A percentile compares a stretch with the other conserved stretches of the same genome.
phyloP scores from a whole-genome alignment of 1,140 invertebrate genomes.

The Scaptomyza montana region DNA sequence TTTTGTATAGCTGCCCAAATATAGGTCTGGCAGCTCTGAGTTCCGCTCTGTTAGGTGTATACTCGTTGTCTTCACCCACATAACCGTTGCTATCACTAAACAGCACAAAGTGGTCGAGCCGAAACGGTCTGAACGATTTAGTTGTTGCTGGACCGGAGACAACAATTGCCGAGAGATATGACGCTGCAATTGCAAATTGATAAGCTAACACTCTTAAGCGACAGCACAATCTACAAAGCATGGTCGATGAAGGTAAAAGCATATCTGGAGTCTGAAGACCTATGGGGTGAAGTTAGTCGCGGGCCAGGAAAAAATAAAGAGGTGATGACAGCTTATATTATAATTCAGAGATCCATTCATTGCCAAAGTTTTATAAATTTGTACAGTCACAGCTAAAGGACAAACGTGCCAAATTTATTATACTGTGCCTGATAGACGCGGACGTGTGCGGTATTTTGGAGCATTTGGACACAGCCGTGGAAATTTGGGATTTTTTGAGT shows the following conservation, averaged over 20 bases:
- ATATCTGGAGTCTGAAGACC: slow-evolving; percentile 77
- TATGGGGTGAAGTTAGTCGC: slow-evolving; percentile 73
- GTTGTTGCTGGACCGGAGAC: slow-evolving; percentile 39
- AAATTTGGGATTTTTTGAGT: slow-evolving; percentile 77
- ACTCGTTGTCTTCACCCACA: too few species aligned
- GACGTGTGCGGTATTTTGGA: slow-evolving; percentile 81
- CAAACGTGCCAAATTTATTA: slow-evolving; percentile 78
- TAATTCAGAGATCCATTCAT: neutral
- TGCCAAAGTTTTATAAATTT: neutral
- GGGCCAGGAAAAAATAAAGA: slow-evolving; percentile 78
- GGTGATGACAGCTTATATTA: slow-evolving; percentile 11
- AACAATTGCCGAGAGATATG: slow-evolving; percentile 42
- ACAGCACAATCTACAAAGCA: slow-evolving; percentile 75
- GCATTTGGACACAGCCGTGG: slow-evolving; percentile 71
- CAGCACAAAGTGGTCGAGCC: too few species aligned
- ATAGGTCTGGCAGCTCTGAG: too few species aligned
- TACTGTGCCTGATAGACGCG: slow-evolving; percentile 75
- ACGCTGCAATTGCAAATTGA: slow-evolving; percentile 77
- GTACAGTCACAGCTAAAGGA: slow-evolving; percentile 75
- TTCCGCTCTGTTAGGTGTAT: too few species aligned
- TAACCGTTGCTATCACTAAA: too few species aligned
- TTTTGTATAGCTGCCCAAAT: too few species aligned
- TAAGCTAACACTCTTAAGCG: slow-evolving; percentile 60
- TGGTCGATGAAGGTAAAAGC: slow-evolving; percentile 82
- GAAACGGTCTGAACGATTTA: slow-evolving; percentile 54